phyloP scores from a whole-genome alignment of 2,797 vertebrate genomes.

The Microctenopoma stevenorrisi region DNA sequence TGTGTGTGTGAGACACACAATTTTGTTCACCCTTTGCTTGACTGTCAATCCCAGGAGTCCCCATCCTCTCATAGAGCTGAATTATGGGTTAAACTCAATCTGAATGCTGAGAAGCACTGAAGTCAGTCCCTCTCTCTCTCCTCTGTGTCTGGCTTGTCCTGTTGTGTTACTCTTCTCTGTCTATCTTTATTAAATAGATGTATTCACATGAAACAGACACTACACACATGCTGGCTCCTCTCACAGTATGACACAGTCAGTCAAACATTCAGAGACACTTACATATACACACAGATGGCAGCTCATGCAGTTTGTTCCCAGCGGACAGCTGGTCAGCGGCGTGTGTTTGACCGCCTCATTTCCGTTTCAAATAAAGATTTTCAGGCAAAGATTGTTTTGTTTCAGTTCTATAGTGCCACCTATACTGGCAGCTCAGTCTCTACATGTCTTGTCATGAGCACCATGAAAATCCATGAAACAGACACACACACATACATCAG shows the following conservation, averaged over 20 bases:
- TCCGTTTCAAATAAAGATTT: conserved; percentile 41
- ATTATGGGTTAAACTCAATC: conserved; percentile 73
- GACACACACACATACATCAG: neutral
- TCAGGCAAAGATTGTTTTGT: conserved; percentile 16
- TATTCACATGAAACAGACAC: conserved; percentile 58
- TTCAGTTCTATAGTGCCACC: neutral
- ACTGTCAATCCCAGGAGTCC: conserved; percentile 64
- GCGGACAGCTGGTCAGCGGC: conserved; percentile 44
- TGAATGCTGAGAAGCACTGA: conserved; percentile 61
- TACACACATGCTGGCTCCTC: conserved; percentile 59
- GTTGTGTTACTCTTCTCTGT: conserved; percentile 36
- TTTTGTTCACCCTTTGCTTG: conserved; percentile 59
- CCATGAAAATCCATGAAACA: neutral
- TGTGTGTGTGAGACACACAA: conserved; percentile 4
- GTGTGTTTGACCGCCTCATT: conserved; percentile 34
- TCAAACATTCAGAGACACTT: conserved; percentile 34
- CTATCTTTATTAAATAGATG: conserved; percentile 55
- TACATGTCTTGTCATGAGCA: neutral
- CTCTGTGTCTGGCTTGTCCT: conserved; percentile 34
- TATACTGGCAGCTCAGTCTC: conserved; percentile 3
- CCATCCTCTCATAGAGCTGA: conserved; percentile 51
- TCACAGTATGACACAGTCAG: conserved; percentile 57
- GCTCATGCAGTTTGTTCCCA: conserved; percentile 52
- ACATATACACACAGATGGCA: conserved; percentile 26
- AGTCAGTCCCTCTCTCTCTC: conserved; percentile 25